phyloP scores from a whole-genome alignment of 2,888 invertebrate genomes.

The Piscicola geometra region DNA sequence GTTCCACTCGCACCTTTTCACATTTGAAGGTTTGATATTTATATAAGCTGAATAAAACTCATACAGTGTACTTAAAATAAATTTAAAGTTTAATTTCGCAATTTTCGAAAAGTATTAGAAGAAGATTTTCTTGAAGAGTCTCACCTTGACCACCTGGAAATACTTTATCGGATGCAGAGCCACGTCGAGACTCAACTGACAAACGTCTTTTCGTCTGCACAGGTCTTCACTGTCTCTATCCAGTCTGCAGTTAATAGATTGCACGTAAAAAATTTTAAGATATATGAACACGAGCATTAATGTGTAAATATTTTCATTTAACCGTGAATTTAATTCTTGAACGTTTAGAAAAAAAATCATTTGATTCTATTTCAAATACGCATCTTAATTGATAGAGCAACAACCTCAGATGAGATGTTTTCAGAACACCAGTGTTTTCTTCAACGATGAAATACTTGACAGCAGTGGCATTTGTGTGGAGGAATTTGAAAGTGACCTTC shows the following conservation, averaged over 20 bases:
- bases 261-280: too few relatives aligned
- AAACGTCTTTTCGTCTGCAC: slow-evolving; percentile 36
- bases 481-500: slow-evolving; percentile 39
- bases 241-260: too few relatives aligned
- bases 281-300: too few relatives aligned
- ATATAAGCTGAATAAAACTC: neutral
- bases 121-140: neutral
- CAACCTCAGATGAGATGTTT: slow-evolving; percentile 34
- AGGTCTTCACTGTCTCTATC: slow-evolving; percentile 41
- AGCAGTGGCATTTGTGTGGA: slow-evolving; percentile 33
- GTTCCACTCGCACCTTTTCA: slow-evolving; percentile 40
- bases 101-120: neutral
- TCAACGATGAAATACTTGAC: slow-evolving; percentile 39
- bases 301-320: neutral
- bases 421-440: slow-evolving; percentile 40
- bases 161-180: slow-evolving; percentile 40
- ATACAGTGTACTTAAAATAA: neutral
- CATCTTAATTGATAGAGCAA: too few relatives aligned
- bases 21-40: neutral
- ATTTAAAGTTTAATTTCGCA: neutral
- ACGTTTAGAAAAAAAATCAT: neutral
- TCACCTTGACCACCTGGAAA: slow-evolving; percentile 40
- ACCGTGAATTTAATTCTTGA: neutral
- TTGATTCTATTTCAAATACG: too few relatives aligned
- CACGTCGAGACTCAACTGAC: slow-evolving; percentile 41